Conservation (phyloP, 2,113 vertebrate genomes). For the Gulo gulo region DNA sequence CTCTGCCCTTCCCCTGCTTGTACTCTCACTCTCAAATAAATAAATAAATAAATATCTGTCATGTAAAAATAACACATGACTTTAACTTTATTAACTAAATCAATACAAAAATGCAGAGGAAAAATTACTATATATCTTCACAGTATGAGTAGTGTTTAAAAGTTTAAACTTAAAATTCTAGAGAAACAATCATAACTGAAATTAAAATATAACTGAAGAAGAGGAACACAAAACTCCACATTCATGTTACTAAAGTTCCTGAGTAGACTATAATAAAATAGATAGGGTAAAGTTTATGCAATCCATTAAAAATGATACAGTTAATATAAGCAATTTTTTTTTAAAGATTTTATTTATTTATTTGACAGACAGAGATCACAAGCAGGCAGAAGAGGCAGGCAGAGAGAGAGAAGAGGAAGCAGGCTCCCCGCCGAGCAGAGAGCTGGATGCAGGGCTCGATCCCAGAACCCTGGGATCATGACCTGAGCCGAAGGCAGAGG, state of each 20-base stretch:
- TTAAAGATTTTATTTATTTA: no score
- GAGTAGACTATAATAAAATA: not conserved
- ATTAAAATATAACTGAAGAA: constrained; percentile 1
- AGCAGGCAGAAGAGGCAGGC: no score
- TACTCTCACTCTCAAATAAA: no score
- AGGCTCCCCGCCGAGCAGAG: no score
- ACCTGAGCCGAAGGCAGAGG: no score
- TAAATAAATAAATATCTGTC: not conserved
- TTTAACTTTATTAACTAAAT: constrained; percentile 40
- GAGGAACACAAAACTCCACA: not conserved
- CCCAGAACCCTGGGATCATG: no score
- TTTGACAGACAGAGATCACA: no score
- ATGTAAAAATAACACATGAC: not conserved
- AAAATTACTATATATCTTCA: constrained; percentile 4
- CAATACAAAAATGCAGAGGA: not conserved
- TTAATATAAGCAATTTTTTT: not conserved
- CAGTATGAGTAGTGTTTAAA: not conserved
- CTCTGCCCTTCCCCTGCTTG: no score
- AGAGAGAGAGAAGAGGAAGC: no score
- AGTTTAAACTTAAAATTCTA: constrained; percentile 30
- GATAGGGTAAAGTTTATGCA: not conserved
- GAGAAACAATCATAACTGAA: not conserved
- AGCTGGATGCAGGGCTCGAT: no score
- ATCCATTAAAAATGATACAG: not conserved
- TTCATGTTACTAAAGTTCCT: not conserved